Base-by-base conservation (phyloP, 2,797 vertebrate species). In the Cuculus canorus region DNA sequence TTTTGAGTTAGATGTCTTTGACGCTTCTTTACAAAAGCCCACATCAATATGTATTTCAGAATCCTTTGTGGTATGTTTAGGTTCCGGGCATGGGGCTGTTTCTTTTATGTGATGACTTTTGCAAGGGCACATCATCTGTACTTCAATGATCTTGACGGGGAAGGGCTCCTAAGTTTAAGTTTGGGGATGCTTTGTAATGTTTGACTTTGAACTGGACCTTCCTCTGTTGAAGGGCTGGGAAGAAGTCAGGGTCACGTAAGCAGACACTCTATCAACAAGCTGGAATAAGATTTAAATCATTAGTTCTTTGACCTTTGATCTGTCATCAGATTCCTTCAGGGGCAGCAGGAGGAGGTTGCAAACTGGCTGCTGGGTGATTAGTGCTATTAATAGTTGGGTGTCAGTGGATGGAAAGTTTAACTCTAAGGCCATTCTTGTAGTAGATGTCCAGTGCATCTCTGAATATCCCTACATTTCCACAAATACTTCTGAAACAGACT, bases 241-340 rank as follows among this genome's bases (percentile, higher is more conserved):
- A 91, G 79, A 92, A 79, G 93, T 65, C 77, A 60, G 41, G 91
- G 91, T 94, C 81, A 37, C 86, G 88, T 95, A 95, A 96, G 72
- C 78, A 83, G 91, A 95, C 78, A 88, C 79, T 86, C 35, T 82
- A 93, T 93, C 88, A 95, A 80, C 90, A 73, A 22, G 28, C 28
- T 94, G 95, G 95, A 96, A 96, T 97, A 96, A 57, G 52, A 30
- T 93, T 88, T 93, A 94, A 95, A 93, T 93, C 90, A 90, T 96
- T 96, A 95, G 73, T 94, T 96, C 91, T 96, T 93, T 93, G 88
- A 96, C 95, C 96, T 93, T 94, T 97, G 95, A 60, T 95, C 94
- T 94, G 87, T 93, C 82, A 86, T 91, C 83, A 75, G 59, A 83
- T 92, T 95, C 77, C 63, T 91, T 73, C 54, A 39, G 68, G 61